These are phyloP conservation scores for Listrodromus nycthemerus DNA, from an alignment of 2,888 invertebrate species.

Conservation along the genomic window DNA sequence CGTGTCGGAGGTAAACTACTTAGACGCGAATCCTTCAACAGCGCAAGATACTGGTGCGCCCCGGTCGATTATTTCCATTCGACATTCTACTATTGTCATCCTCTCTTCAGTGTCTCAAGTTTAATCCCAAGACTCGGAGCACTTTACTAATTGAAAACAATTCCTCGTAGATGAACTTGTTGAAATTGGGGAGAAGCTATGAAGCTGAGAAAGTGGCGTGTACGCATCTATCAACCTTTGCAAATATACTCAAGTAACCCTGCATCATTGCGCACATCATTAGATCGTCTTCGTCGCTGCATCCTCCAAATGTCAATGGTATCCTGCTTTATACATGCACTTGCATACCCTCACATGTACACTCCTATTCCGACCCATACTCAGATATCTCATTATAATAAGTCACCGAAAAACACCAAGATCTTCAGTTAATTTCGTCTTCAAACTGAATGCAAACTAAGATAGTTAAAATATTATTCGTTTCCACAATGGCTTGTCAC, in stretches of 20 bases:
- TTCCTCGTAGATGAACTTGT: slow-evolving; percentile 64
- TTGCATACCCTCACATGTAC: slow-evolving; percentile 14
- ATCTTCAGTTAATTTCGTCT: neutral
- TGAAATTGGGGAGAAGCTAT: slow-evolving; percentile 38
- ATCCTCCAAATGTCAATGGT: slow-evolving; percentile 18
- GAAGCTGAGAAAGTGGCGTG: neutral
- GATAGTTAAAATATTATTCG: neutral
- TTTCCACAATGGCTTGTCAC: neutral
- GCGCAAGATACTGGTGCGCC: neutral
- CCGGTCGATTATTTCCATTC: slow-evolving; percentile 45
- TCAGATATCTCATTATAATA: slow-evolving; percentile 1
- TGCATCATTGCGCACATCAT: slow-evolving; percentile 11
- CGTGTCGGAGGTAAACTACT: slow-evolving; percentile 28
- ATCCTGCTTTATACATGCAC: neutral
- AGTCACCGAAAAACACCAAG: slow-evolving; percentile 3
- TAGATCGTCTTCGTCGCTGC: slow-evolving; percentile 16
- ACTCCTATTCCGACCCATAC: neutral
- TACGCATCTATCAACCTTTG: slow-evolving; percentile 17
- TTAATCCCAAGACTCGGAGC: slow-evolving; percentile 56
- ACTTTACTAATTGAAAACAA: slow-evolving; percentile 65
- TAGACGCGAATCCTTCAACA: slow-evolving; percentile 17
- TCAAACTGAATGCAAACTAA: neutral
- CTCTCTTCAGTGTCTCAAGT: slow-evolving; percentile 59
- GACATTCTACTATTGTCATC: slow-evolving; percentile 10
- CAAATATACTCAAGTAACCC: slow-evolving; percentile 40